These are phyloP conservation scores for Neria commutata DNA, from an alignment of 2,888 invertebrate species.

Conservation along the genomic window DNA sequence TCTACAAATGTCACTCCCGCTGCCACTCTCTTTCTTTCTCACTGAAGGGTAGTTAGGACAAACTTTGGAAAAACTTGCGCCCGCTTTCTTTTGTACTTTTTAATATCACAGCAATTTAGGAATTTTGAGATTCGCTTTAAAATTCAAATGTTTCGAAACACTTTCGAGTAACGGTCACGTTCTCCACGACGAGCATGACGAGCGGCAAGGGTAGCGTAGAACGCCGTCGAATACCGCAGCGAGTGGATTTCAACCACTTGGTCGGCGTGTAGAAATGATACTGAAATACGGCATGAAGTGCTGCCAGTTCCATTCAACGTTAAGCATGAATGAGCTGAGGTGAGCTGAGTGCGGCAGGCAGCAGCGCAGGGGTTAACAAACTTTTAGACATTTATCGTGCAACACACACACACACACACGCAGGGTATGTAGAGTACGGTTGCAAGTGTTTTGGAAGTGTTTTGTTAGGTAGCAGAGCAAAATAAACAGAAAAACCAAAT, in stretches of 20 bases:
- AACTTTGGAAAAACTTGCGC: background rate
- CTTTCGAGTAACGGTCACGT: background rate
- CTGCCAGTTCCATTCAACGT: slow-evolving; percentile 7
- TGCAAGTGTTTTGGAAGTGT: no score
- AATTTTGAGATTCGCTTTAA: background rate
- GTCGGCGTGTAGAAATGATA: slow-evolving; percentile 23
- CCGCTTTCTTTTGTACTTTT: background rate
- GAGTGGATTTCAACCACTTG: slow-evolving; percentile 24
- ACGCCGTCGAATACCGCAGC: background rate
- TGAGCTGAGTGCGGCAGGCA: background rate
- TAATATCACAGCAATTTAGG: background rate
- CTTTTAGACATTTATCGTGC: no score
- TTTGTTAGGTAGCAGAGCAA: no score
- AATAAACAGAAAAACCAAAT: no score
- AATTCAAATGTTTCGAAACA: background rate
- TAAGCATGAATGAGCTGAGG: slow-evolving; percentile 14
- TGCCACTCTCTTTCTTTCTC: background rate
- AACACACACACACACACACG: no score
- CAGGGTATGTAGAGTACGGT: no score
- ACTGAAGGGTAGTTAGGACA: background rate
- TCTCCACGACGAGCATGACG: background rate
- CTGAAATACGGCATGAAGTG: slow-evolving; percentile 15
- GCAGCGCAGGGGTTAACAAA: background rate
- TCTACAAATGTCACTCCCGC: background rate
- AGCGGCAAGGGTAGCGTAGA: background rate